Base-by-base conservation (phyloP, 2,888 invertebrate species). In the Napeogenes sylphis region DNA sequence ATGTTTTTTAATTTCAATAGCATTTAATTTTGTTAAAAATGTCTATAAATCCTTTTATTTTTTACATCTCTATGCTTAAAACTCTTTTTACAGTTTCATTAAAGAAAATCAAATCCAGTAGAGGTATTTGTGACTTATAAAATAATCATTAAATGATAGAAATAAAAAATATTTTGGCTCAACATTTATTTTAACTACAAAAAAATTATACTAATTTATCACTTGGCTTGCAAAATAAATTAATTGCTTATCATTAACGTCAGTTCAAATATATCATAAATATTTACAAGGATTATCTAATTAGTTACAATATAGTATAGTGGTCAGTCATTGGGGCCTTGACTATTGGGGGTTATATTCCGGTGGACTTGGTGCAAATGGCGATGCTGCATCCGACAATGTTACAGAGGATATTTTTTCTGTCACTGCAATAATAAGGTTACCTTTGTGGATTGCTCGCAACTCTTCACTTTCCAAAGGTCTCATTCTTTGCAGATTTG, bases 361-460 rank as follows among this genome's bases (percentile, higher is more conserved):
- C 10, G 87, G 82, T 2, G 89, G 83, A 66, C 86, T 84, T 58
- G 90, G 75, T 58, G 88, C 87, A 63, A 90, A 71, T 4, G 88
- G 87, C 12, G 88, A 85, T 8, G 87, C 84, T 32, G 87, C 85
- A 70, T 87, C 90, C 51, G 86, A 85, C 71, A 86, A 71, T 51
- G 84, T 82, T 58, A 84, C 85, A 35, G 87, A 85, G n/a, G 89
- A 90, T 8, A 88, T 85, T 45, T 88, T 83, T 73, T 90, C 88
- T 55, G 91, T 91, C 45, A 91, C 91, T 33, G 91, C 89, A 73
- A 90, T 82, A 70, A 84, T 88, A 13, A 92, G 90, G 73, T 92
- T 92, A 21, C 92, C 92, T 78, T 93, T 93, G 30, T 93, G 76
- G 70, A 92, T 91, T 3, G 92, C 87, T 71, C 91, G 87, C 14